Percentiles rank a stretch among this genome's conserved stretches.
Evolutionary conservation across 2,113 vertebrate genomes (phyloP).

Genomic region (Hydrochoerus hydrochaeris): DNA sequence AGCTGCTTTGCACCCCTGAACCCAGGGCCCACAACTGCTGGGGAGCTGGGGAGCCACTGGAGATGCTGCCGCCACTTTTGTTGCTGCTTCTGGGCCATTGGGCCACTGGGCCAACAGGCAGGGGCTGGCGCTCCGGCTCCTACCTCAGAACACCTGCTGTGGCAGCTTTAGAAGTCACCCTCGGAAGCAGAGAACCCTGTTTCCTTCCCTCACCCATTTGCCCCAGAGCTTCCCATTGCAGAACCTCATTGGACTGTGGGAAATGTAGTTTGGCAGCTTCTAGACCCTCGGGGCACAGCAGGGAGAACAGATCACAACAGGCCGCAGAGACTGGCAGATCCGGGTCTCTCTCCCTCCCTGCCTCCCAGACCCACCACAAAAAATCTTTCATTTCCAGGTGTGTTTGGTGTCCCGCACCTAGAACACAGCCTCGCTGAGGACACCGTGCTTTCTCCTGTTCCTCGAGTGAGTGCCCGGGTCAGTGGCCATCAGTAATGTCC

Average conservation of each 20-base stretch:
- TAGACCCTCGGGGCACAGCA: not conserved
- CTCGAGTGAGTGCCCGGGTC: not conserved
- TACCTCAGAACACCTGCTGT: not conserved
- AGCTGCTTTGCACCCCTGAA: not conserved
- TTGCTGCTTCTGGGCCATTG: no score
- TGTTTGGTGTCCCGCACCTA: not conserved
- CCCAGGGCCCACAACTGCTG: not conserved
- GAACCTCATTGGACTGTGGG: not conserved
- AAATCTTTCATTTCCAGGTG: not conserved
- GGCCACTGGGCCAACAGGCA: not conserved
- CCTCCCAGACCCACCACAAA: not conserved
- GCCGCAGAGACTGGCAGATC: not conserved
- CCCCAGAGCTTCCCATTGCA: not conserved
- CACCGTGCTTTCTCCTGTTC: not conserved
- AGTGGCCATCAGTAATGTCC: not conserved
- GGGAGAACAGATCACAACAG: not conserved
- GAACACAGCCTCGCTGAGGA: not conserved
- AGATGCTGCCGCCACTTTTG: accelerated
- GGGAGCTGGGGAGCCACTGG: not conserved
- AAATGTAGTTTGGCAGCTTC: not conserved
- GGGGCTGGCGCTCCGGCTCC: accelerated
- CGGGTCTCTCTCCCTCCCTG: not conserved
- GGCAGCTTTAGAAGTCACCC: not conserved
- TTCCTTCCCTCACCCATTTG: not conserved
- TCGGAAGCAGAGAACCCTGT: not conserved